Percentiles rank a stretch among this genome's conserved stretches.
phyloP scores from a whole-genome alignment of 2,797 vertebrate species.

The Syncerus caffer region DNA sequence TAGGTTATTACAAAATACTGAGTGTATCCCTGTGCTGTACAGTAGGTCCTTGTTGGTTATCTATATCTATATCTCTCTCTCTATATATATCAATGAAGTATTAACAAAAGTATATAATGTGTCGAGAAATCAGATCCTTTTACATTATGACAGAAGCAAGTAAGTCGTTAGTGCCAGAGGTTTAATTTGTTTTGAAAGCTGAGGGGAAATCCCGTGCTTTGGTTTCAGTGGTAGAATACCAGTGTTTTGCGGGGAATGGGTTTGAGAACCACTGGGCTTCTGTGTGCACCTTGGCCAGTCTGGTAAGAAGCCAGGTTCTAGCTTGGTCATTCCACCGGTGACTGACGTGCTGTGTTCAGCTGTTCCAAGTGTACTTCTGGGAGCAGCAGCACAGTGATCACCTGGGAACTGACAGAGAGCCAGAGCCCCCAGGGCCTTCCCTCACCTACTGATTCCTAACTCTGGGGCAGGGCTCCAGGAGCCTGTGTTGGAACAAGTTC shows the following conservation, averaged over 20 bases:
- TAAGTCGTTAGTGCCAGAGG: neutral
- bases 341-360: neutral
- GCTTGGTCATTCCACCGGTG: neutral
- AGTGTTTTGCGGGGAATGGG: neutral
- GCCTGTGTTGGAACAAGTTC: neutral
- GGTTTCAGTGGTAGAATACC: neutral
- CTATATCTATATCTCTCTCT: too few species aligned
- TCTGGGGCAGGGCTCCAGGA: neutral
- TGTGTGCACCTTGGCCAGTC: neutral
- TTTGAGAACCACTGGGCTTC: neutral
- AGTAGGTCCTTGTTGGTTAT: neutral
- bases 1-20: neutral
- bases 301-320: neutral
- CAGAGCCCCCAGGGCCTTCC: neutral
- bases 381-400: neutral
- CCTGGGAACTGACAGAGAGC: neutral
- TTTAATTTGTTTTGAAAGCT: neutral
- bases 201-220: neutral
- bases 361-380: neutral
- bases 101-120: neutral
- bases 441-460: neutral
- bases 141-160: neutral
- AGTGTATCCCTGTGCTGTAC: neutral
- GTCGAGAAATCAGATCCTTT: conserved; percentile 4
- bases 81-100: neutral